These are phyloP conservation scores for Meteorus colon DNA, from an alignment of 2,888 invertebrate genomes.

Conservation along the genomic window DNA sequence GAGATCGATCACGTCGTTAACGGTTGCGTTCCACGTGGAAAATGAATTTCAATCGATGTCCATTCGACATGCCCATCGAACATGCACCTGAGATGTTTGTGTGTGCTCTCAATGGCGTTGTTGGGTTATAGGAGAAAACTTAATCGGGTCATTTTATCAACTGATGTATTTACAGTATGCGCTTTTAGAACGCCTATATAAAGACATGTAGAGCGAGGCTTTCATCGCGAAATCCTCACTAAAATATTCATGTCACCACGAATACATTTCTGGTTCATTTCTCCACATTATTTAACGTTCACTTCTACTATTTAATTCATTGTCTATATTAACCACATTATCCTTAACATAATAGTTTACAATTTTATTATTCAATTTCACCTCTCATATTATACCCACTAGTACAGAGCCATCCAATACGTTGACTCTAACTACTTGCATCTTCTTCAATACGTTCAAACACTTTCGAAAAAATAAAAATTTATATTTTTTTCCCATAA, in stretches of 20 bases:
- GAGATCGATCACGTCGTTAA: conserved; percentile 58
- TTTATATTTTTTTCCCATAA: background rate
- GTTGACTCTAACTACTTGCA: conserved; percentile 43
- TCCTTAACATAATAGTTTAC: background rate
- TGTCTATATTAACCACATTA: no score
- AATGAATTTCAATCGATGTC: conserved; percentile 57
- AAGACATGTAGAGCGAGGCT: conserved; percentile 64
- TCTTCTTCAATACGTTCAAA: conserved; percentile 4
- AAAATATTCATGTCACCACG: no score
- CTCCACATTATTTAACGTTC: no score
- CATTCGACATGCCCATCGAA: conserved; percentile 13
- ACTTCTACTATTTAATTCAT: no score
- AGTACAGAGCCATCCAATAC: conserved; percentile 31
- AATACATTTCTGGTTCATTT: no score
- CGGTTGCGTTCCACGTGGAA: conserved; percentile 53
- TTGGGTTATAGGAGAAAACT: conserved; percentile 9
- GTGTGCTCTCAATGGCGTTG: conserved; percentile 31
- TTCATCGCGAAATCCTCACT: conserved; percentile 54
- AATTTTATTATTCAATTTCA: conserved; percentile 10
- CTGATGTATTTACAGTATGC: background rate
- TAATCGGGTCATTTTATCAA: conserved; percentile 36
- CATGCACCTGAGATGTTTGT: background rate
- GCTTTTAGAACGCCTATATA: conserved; percentile 57
- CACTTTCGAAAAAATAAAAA: background rate
- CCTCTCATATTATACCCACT: background rate